Evolutionary conservation across 2,888 invertebrate species (phyloP).

Genomic region (Synanthedon vespiformis): DNA sequence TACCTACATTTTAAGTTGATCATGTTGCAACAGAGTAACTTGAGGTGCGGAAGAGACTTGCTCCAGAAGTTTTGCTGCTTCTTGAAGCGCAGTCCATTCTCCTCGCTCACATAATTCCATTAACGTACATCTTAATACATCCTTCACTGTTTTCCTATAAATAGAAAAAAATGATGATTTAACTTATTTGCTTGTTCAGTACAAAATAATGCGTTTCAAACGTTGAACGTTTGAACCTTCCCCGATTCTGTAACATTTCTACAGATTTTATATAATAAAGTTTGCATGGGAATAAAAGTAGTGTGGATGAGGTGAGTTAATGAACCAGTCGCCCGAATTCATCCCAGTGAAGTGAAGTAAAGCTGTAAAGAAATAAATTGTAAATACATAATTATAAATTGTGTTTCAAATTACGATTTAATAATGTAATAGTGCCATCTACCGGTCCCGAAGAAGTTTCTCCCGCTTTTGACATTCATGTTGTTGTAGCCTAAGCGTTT

Average conservation of each 20-base stretch:
- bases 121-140: constrained; percentile 33
- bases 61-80: constrained; percentile 22
- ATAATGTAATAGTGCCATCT: constrained; percentile 30
- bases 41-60: constrained; percentile 19
- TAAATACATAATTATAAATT: no score
- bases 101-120: constrained; percentile 37
- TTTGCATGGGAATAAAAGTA: no score
- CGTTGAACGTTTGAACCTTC: no score
- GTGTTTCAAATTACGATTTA: no score
- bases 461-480: constrained; percentile 26
- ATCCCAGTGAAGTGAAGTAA: no score
- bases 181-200: no score
- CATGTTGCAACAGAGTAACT: constrained; percentile 19
- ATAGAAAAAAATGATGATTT: not conserved
- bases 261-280: no score
- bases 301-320: no score
- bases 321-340: no score
- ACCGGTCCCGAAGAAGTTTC: constrained; percentile 40
- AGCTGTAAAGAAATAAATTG: no score
- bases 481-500: constrained; percentile 9
- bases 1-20: constrained; percentile 24
- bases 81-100: constrained; percentile 24
- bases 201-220: no score
- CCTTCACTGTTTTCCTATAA: constrained; percentile 10
- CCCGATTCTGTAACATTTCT: no score